Evolutionary conservation across 2,797 vertebrate genomes (phyloP), one percentile per base, ranked within the genome.

Genomic region (Cottoperca gobio): DNA sequence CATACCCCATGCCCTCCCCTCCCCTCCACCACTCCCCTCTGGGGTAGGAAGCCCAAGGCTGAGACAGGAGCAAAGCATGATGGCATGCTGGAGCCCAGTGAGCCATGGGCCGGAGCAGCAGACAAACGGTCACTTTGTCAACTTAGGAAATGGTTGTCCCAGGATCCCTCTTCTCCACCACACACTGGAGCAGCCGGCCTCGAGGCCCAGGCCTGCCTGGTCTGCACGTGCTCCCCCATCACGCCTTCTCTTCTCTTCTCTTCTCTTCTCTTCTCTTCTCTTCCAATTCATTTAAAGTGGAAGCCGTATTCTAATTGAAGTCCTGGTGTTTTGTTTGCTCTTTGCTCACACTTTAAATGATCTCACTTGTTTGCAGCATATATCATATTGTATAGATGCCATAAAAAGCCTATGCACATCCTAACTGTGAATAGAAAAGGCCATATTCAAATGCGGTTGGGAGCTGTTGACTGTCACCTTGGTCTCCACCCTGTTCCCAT

Each of bases 71-170:
- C 90, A 90, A 78, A 89, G 87, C 92, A 92, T 90, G 91, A 92
- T 92, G 92, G 92, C 86, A 91, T 88, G 84, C 88, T 92, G 83
- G 85, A 92, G 88, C 90, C 85, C 86, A 91, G 80, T 37, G 88
- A 92, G 90, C 90, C 79, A 86, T 89, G 83, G 88, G 90, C 90
- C 79, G 67, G 79, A 88, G 89, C 78, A 81, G 84, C 83, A 91
- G 89, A 94, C 93, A 94, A 94, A 94, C 86, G 83, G 91, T 80
- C 90, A 94, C 92, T 94, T 94, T 94, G 94, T 95, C 93, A 88
- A 92, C 90, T 91, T 87, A 90, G 93, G 91, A 94, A 95, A 94
- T 91, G 91, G 89, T 93, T 94, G 93, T 94, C 92, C 93, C 92
- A 92, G 91, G 92, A 94, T 93, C 91, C 90, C 91, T 91, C 89